These are phyloP conservation scores for Zaprionus tsacasi DNA, from an alignment of 1,140 invertebrate species.

Conservation along the genomic window DNA sequence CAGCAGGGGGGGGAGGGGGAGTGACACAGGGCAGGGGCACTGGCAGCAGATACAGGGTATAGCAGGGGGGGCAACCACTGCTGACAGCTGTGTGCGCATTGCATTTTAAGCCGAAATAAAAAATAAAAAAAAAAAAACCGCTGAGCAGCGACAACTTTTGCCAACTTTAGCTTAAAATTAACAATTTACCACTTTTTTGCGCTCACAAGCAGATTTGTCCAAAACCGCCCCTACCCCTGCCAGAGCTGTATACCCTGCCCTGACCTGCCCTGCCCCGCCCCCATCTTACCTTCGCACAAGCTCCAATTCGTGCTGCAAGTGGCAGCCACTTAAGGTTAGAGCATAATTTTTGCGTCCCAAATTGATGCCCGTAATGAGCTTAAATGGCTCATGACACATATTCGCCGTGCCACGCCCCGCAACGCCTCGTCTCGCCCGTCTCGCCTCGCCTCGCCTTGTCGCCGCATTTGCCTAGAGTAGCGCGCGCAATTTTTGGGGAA, in stretches of 20 bases:
- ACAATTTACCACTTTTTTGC: conserved; percentile 76
- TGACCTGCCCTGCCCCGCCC: conserved; percentile 4
- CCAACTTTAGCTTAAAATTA: conserved; percentile 72
- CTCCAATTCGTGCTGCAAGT: conserved; percentile 43
- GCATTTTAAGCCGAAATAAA: conserved; percentile 36
- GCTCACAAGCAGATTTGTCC: conserved; percentile 51
- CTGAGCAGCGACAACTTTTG: conserved; percentile 36
- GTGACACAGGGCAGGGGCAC: neutral
- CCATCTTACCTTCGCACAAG: conserved; percentile 9
- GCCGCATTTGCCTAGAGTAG: conserved; percentile 35
- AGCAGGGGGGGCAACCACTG: no score
- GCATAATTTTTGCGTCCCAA: conserved; percentile 73
- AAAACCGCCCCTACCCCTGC: neutral
- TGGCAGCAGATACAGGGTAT: neutral
- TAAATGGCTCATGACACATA: conserved; percentile 83
- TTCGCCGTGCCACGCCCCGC: conserved; percentile 21
- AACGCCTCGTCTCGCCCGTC: conserved; percentile 1
- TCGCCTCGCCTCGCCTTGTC: neutral
- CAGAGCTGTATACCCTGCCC: no score
- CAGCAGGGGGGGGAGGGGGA: neutral
- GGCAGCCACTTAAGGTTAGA: conserved; percentile 63
- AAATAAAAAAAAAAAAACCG: conserved; percentile 25
- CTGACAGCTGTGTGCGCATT: conserved; percentile 28
- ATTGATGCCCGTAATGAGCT: conserved; percentile 83
- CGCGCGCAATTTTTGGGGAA: conserved; percentile 16